phyloP scores from a whole-genome alignment of 23 tunicate genomes.

The Trididemnum nubilum region DNA sequence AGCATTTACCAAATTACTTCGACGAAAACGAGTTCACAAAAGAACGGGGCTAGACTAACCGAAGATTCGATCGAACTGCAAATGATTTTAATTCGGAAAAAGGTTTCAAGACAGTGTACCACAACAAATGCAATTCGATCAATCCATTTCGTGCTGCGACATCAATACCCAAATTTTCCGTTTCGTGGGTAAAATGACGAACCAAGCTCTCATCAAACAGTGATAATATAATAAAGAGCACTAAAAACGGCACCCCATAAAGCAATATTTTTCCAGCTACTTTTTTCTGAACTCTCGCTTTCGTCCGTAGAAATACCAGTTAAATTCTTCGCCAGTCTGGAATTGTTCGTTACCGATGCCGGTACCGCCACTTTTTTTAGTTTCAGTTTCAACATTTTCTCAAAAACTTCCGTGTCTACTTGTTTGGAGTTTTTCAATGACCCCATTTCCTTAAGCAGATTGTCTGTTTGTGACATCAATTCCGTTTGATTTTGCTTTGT shows the following conservation, averaged over 20 bases:
- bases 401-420: background rate
- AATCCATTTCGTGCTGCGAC: too few species aligned
- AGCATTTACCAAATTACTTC: too few species aligned
- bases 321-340: too few species aligned
- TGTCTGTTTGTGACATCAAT: background rate
- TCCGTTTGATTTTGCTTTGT: background rate
- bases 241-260: conserved; percentile 59
- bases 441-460: background rate
- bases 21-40: too few species aligned
- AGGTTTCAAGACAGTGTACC: too few species aligned
- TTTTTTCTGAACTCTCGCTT: background rate
- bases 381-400: background rate
- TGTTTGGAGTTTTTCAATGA: background rate
- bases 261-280: conserved; percentile 9
- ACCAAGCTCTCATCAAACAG: too few species aligned
- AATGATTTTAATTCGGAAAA: too few species aligned
- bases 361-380: background rate
- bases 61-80: too few species aligned
- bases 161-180: too few species aligned
- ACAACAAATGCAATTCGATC: too few species aligned
- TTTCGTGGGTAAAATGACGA: too few species aligned
- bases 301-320: background rate
- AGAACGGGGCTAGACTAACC: too few species aligned
- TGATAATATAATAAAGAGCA: conserved; percentile 47
- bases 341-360: background rate